Evolutionary conservation across 2,888 invertebrate genomes (phyloP).

Genomic region (Spisula solida): DNA sequence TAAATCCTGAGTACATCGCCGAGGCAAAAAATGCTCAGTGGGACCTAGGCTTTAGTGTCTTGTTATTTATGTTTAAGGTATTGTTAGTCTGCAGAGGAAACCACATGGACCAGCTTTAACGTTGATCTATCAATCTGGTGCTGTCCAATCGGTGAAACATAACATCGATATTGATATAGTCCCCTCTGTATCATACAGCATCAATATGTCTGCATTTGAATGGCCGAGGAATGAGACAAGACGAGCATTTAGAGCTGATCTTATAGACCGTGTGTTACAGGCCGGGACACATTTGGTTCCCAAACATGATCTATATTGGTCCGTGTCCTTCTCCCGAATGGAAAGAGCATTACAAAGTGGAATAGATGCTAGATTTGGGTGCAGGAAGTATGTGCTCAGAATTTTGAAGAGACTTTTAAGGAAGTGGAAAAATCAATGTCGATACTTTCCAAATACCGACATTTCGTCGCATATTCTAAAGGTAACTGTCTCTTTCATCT

Average conservation of each 20-base stretch:
- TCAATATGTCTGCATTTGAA: constrained; percentile 34
- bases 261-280: constrained; percentile 23
- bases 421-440: background rate
- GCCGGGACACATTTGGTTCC: constrained; percentile 60
- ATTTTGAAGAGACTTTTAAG: constrained; percentile 37
- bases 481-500: constrained; percentile 23
- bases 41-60: too few species aligned
- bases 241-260: constrained; percentile 33
- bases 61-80: too few species aligned
- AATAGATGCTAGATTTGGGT: constrained; percentile 50
- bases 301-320: constrained; percentile 52
- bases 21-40: too few species aligned
- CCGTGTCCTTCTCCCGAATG: constrained; percentile 49
- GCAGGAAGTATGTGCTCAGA: constrained; percentile 44
- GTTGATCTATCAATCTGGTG: background rate
- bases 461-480: constrained; percentile 54
- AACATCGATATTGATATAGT: constrained; percentile 4
- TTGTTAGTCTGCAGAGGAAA: too few species aligned
- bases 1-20: too few species aligned
- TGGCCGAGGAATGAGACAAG: constrained; percentile 59
- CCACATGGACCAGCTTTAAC: constrained; percentile 19
- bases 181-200: constrained; percentile 26
- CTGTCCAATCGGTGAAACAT: background rate
- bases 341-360: constrained; percentile 39
- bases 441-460: background rate